phyloP scores from a whole-genome alignment of 1,140 invertebrate genomes.

The Drosophila suzukii region DNA sequence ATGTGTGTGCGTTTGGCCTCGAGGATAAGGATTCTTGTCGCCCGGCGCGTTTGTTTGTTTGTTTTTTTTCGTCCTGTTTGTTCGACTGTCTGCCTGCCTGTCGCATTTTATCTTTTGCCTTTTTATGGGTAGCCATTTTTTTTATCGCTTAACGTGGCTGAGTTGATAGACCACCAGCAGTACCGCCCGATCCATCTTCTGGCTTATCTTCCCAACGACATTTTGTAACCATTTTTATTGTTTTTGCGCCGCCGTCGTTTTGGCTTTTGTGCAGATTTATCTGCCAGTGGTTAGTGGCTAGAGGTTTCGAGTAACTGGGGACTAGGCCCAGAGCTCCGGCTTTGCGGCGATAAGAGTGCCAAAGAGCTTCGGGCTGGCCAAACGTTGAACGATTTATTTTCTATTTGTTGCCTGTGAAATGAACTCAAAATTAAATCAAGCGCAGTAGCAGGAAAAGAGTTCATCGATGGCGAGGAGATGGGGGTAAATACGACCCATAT shows the following conservation, averaged over 20 bases:
- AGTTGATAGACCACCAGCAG: slow-evolving; percentile 39
- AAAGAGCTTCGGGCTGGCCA: slow-evolving; percentile 37
- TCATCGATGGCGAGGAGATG: slow-evolving; percentile 27
- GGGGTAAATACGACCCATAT: slow-evolving; percentile 69
- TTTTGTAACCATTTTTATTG: slow-evolving; percentile 82
- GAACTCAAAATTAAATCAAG: slow-evolving; percentile 77
- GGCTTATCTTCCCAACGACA: slow-evolving; percentile 66
- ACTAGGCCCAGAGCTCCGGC: slow-evolving; percentile 33
- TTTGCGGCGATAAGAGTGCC: slow-evolving; percentile 34
- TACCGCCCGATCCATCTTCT: slow-evolving; percentile 37
- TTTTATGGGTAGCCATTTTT: slow-evolving; percentile 78
- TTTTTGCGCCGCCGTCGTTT: slow-evolving; percentile 59
- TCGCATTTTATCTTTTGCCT: slow-evolving; percentile 75
- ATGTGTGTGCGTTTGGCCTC: slow-evolving; percentile 37
- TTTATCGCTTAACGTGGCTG: slow-evolving; percentile 64
- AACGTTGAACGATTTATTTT: slow-evolving; percentile 65
- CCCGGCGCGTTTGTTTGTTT: slow-evolving; percentile 22
- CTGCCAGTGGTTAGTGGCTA: neutral
- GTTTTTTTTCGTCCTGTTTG: slow-evolving; percentile 1
- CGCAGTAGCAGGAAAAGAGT: slow-evolving; percentile 40
- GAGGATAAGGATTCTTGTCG: slow-evolving; percentile 41
- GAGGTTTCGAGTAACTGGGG: slow-evolving; percentile 8
- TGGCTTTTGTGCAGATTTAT: slow-evolving; percentile 62
- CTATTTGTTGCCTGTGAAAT: slow-evolving; percentile 66
- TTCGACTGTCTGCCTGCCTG: slow-evolving; percentile 11